These are phyloP conservation scores for Ernsta delagoae DNA, from an alignment of 2,888 invertebrate species.

Conservation along the genomic window DNA sequence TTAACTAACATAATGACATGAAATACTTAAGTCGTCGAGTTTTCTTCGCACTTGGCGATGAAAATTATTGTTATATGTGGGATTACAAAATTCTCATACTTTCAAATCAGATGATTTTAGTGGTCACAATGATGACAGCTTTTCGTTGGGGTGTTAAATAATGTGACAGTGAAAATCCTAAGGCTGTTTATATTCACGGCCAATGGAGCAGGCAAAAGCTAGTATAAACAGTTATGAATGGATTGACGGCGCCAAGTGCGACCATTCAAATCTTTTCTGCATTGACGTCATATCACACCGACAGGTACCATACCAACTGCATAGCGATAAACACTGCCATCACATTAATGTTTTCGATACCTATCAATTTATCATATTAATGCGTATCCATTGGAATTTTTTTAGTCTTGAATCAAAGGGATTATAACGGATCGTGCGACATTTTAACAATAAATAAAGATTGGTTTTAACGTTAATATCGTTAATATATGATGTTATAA, in stretches of 20 bases:
- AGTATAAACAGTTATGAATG: slow-evolving; percentile 14
- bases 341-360: neutral
- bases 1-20: no score
- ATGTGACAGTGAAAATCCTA: neutral
- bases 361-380: slow-evolving; percentile 19
- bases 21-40: no score
- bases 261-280: neutral
- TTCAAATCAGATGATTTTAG: no score
- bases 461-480: slow-evolving; percentile 17
- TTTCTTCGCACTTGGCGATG: no score
- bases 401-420: slow-evolving; percentile 10
- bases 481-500: slow-evolving; percentile 8
- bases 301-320: slow-evolving; percentile 9
- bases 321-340: slow-evolving; percentile 11
- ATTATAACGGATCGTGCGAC: slow-evolving; percentile 12
- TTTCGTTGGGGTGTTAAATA: neutral
- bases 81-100: no score
- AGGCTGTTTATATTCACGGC: neutral
- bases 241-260: slow-evolving; percentile 3
- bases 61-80: no score
- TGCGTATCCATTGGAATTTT: slow-evolving; percentile 13
- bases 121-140: no score
- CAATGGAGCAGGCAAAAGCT: neutral
- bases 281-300: slow-evolving; percentile 15
- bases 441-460: slow-evolving; percentile 20